phyloP scores from a whole-genome alignment of 1,140 invertebrate species.

The Hypsibius dujardini region DNA sequence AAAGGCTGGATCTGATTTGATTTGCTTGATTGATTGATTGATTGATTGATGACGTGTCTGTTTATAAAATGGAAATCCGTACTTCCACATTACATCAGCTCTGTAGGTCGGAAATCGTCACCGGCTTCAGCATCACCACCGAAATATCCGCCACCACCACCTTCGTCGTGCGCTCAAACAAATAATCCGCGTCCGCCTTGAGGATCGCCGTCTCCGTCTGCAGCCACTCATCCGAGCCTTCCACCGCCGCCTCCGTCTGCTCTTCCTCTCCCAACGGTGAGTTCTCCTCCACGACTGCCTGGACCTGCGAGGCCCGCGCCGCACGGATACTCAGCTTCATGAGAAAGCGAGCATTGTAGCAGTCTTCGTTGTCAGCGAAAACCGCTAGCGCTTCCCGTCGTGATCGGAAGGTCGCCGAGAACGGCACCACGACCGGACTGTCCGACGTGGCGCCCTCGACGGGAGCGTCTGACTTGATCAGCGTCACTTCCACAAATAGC shows the following conservation, averaged over 20 bases:
- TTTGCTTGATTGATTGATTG: background rate
- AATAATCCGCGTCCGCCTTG: background rate
- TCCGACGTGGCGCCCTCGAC: background rate
- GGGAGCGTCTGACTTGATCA: background rate
- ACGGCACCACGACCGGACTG: background rate
- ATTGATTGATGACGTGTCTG: too few relatives aligned
- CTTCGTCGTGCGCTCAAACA: background rate
- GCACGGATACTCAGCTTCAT: background rate
- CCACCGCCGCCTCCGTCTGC: background rate
- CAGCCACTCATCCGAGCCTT: background rate
- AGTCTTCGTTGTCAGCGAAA: background rate
- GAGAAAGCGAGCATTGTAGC: background rate
- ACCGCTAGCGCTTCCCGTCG: background rate
- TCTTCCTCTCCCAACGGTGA: background rate
- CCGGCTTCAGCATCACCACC: constrained; percentile 1
- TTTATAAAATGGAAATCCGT: background rate
- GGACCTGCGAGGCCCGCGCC: background rate
- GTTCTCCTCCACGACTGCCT: background rate
- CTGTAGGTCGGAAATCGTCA: background rate
- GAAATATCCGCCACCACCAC: background rate
- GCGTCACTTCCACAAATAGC: background rate
- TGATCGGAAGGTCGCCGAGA: background rate
- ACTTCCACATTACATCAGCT: background rate
- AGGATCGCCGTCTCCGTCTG: background rate
- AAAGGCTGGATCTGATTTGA: too few relatives aligned